Evolutionary conservation across 2,888 invertebrate genomes (phyloP).

Genomic region (Halictus ligatus): DNA sequence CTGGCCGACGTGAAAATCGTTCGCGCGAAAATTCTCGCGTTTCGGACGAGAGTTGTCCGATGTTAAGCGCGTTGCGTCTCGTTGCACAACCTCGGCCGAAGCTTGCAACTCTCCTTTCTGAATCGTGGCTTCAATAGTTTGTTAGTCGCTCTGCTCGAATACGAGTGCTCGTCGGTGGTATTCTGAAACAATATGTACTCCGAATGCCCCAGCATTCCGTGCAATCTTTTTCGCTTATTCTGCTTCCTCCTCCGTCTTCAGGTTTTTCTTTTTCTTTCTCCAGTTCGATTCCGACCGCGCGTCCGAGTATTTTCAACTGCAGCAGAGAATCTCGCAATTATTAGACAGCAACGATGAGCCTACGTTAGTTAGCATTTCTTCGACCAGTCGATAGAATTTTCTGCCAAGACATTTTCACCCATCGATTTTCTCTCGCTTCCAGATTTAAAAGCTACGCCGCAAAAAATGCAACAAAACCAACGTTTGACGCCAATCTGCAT

Average conservation of each 20-base stretch:
- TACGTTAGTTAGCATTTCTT: background rate
- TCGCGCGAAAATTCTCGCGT: background rate
- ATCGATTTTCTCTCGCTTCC: slow-evolving; percentile 6
- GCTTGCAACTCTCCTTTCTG: slow-evolving; percentile 19
- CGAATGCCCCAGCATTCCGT: background rate
- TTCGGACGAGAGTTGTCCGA: background rate
- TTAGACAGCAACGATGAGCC: background rate
- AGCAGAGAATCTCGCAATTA: background rate
- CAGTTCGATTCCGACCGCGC: background rate
- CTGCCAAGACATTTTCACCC: background rate
- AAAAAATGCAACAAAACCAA: slow-evolving; percentile 78
- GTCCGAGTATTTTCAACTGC: background rate
- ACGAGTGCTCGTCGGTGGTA: background rate
- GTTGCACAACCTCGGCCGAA: slow-evolving; percentile 5
- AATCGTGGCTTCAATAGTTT: slow-evolving; percentile 68
- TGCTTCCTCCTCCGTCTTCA: background rate
- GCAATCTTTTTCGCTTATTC: slow-evolving; percentile 15
- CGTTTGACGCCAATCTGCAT: slow-evolving; percentile 73
- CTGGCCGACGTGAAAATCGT: background rate
- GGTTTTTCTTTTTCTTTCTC: background rate
- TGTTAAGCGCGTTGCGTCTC: background rate
- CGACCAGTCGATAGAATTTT: background rate
- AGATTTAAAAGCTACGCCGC: background rate
- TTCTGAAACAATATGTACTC: slow-evolving; percentile 1
- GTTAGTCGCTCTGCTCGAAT: slow-evolving; percentile 59